Evolutionary conservation across 2,113 vertebrate species (phyloP).

Genomic region (Malurus cyaneus): DNA sequence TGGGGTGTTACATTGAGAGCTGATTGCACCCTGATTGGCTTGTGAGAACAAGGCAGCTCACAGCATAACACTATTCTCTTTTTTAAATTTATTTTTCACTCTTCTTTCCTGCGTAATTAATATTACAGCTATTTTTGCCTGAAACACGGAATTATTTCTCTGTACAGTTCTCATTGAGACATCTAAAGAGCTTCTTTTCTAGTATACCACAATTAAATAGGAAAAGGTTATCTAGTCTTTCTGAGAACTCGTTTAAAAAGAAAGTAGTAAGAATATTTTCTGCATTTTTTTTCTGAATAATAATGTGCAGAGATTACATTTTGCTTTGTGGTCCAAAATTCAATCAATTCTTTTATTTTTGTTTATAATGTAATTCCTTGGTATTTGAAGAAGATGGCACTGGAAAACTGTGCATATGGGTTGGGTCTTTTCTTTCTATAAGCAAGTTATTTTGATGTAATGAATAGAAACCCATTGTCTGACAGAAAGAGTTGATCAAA

Average conservation of each 20-base stretch:
- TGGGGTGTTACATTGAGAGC: neutral
- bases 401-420: neutral
- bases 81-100: neutral
- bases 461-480: neutral
- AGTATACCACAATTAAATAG: neutral
- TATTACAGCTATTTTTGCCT: neutral
- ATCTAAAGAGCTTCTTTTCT: neutral
- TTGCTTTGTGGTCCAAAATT: neutral
- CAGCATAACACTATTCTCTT: neutral
- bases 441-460: neutral
- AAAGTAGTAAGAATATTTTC: neutral
- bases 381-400: neutral
- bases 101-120: neutral
- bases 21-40: neutral
- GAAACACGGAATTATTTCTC: neutral
- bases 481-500: neutral
- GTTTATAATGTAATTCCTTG: neutral
- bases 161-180: neutral
- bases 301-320: neutral
- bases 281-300: neutral
- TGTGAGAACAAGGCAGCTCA: neutral
- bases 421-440: neutral
- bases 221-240: neutral
- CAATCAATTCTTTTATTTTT: constrained; percentile 15
- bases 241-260: constrained; percentile 1